Evolutionary conservation across 2,888 invertebrate genomes (phyloP).

Genomic region (Ecdyonurus torrentis): DNA sequence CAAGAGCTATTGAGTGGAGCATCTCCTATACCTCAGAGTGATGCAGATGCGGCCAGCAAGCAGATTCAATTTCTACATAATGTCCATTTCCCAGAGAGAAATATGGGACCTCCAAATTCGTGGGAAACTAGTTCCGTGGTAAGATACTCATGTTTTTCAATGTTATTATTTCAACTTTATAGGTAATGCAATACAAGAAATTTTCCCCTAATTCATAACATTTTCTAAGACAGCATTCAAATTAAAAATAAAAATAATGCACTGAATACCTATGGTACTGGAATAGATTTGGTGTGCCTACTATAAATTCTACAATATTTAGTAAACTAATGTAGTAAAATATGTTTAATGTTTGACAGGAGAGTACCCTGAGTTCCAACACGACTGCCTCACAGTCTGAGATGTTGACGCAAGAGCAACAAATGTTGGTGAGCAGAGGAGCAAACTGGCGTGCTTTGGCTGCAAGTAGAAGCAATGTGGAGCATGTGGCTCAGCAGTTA

Average conservation of each 20-base stretch:
- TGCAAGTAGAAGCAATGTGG: slow-evolving; percentile 3
- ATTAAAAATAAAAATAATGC: no score
- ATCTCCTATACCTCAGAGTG: neutral
- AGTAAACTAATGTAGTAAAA: no score
- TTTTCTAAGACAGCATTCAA: no score
- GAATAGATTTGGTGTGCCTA: no score
- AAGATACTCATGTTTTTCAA: no score
- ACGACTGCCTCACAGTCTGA: neutral
- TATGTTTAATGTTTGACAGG: neutral
- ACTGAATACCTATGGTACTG: no score
- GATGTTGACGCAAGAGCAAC: neutral
- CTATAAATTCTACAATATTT: no score
- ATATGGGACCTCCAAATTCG: slow-evolving; percentile 9
- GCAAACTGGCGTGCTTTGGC: neutral
- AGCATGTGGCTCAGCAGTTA: slow-evolving; percentile 12
- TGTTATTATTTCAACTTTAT: no score
- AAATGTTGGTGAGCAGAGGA: neutral
- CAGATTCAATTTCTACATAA: slow-evolving; percentile 39
- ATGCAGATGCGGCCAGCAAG: neutral
- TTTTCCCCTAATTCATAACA: no score
- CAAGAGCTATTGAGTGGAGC: neutral
- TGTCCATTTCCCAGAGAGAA: slow-evolving; percentile 34
- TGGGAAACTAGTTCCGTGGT: neutral
- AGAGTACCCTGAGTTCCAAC: neutral
- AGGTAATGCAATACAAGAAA: no score